Base-by-base conservation (phyloP, 2,888 invertebrate genomes). In the Emmelina monodactyla region DNA sequence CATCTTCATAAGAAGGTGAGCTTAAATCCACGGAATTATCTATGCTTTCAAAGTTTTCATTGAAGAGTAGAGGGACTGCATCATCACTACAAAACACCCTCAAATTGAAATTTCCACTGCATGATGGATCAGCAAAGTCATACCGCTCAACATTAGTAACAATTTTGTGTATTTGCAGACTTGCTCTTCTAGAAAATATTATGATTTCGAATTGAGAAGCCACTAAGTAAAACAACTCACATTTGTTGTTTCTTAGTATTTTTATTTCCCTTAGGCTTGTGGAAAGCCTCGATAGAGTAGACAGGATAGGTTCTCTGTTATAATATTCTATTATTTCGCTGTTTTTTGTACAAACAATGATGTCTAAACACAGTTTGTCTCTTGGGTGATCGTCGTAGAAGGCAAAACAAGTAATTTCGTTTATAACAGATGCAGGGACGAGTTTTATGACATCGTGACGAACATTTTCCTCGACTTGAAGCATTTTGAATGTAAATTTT, bases 341-440 rank as follows among this genome's bases (percentile, higher is more conserved):
- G 5, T 43, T 43, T 35, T 44, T 45, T 1, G 72, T 70, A 39
- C 66, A 68, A 40, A 75, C 36, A 12, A 50, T 55, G 33, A 79
- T 43, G 47, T 79, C 78, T 37, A 70, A 49, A 9, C 38, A 39
- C 33, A 50, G 62, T 6, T 40, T 32, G 35, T 62, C 62, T 35
- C 45, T 49, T 4, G 78, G 76, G 43, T 78, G 71, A 25, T 64
- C 43, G 41, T 78, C 76, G 41, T 67, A 68, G 14, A 75, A 62
- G 1, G 55, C 57, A 41, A 63, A 78, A 51, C 71, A 64, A 19
- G 45, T 32, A 4, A 68, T 51, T 12, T 68, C 60, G 16, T 53
- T 53, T 7, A 62, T 2, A 22, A 66, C 34, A 11, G 62, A 53
- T 9, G 52, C 42, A 7, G 76, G 75, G 22, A 78, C 42, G 28